Conservation (phyloP, 2,797 vertebrate genomes). For the Monodelphis domestica region DNA sequence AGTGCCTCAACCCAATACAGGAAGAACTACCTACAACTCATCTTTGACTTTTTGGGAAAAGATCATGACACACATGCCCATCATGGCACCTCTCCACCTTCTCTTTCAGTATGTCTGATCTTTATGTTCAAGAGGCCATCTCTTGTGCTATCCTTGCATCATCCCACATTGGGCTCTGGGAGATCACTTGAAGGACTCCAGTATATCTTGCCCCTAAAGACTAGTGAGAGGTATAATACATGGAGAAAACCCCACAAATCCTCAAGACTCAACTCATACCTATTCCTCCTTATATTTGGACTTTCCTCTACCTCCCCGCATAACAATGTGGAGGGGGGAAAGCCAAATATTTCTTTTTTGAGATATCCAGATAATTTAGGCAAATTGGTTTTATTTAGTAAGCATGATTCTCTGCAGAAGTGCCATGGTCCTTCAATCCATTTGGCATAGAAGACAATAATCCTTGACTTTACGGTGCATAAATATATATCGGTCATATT, state of each 20-base stretch:
- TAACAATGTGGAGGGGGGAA: conserved; percentile 21
- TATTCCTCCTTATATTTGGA: background rate
- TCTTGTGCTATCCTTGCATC: background rate
- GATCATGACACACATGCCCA: background rate
- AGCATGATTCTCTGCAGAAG: background rate
- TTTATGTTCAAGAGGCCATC: background rate
- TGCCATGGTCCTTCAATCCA: background rate
- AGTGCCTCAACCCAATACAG: too few species aligned
- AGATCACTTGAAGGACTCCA: background rate
- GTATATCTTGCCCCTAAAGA: background rate
- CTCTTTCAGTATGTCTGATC: background rate
- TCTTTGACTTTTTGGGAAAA: background rate
- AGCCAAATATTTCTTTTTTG: conserved; percentile 16
- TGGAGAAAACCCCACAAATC: background rate
- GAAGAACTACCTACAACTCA: too few species aligned
- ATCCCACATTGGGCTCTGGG: background rate
- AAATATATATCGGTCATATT: background rate
- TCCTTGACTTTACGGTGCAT: background rate
- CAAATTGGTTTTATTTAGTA: conserved; percentile 4
- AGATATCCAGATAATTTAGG: background rate
- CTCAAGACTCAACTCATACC: background rate
- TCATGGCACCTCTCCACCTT: background rate
- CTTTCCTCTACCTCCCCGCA: background rate
- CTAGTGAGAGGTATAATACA: background rate
- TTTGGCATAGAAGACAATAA: background rate